Evolutionary conservation across 2,888 invertebrate species (phyloP), one percentile per base, ranked within the genome.

Genomic region (Tetragnatha montana): DNA sequence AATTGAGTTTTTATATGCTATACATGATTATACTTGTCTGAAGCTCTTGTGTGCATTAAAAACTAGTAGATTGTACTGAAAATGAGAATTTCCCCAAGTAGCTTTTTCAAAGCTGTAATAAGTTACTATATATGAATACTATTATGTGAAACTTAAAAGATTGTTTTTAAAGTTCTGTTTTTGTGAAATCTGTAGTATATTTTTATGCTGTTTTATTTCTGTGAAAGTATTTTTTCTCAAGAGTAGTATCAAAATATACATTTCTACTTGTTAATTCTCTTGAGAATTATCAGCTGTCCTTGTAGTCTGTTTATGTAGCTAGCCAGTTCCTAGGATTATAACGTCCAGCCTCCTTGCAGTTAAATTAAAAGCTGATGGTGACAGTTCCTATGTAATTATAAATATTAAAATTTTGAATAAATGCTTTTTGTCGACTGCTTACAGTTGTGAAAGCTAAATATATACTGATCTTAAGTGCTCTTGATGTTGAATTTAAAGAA

Each of bases 351-450:
- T 89, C 89, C 85, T 87, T 89, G 60, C 80, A 76, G 50, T 85
- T 81, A 84, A 82, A 85, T 85, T 84, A 50, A 81, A 80, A 81
- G 81, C 80, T 81, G 71, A 89, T 89, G 89, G 89, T 89, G 81
- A 89, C 89, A 89, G 89, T 89, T 89, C 89, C 89, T 89, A 89
- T 89, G 85, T 73, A 89, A 86, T 85, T 81, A 85, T 81, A 50
- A 78, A 85, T 81, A 60, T 81, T 89, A 76, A 50, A 89, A 81
- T 84, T 87, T 89, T 85, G 47, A 76, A 35, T 35, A 35, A 35
- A 81, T 81, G 84, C 70, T 80, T 81, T 76, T 76, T 75, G 75
- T 60, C 60, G 71, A 21, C 73, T 60, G 80, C 80, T 47, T 81
- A 75, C 51, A 81, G 76, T 81, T 78, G 81, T 69, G 69, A 80